Conservation (phyloP, 2,113 vertebrate genomes). For the Okapia johnstoni region DNA sequence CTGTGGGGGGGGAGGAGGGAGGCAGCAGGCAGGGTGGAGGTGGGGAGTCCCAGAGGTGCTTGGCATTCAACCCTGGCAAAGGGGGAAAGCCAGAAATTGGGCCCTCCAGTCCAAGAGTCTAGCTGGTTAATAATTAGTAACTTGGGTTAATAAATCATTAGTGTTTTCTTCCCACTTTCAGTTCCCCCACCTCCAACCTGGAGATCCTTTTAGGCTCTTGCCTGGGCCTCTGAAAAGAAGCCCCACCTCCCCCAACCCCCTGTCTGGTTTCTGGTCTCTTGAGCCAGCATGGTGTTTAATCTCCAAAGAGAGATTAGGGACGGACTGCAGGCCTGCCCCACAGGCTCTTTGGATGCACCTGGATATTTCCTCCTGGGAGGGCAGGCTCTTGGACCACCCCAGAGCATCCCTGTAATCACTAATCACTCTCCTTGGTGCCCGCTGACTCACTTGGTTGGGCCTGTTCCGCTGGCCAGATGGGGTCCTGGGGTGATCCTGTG, state of each 20-base stretch:
- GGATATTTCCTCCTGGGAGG: background rate
- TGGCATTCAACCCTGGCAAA: background rate
- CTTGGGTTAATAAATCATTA: constrained; percentile 46
- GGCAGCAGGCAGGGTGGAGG: background rate
- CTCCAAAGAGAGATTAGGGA: constrained; percentile 69
- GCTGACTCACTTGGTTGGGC: background rate
- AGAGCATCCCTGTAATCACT: background rate
- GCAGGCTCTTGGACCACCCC: background rate
- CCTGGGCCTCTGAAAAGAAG: background rate
- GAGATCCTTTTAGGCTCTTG: background rate
- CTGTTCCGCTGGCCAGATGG: background rate
- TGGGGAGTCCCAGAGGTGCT: background rate
- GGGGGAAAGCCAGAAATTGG: background rate
- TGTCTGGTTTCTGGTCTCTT: background rate
- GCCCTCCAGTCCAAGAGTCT: constrained; percentile 5
- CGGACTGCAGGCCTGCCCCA: background rate
- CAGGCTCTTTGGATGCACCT: background rate
- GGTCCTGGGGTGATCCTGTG: background rate
- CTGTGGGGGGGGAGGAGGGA: accelerated
- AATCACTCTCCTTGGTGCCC: background rate
- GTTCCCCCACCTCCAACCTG: background rate
- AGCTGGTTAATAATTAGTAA: constrained; percentile 63
- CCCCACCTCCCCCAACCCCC: background rate
- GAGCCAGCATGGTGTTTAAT: constrained; percentile 55
- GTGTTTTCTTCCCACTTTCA: background rate